These are phyloP conservation scores for Sinodicranocentrus sp. DNA, from an alignment of 2,888 invertebrate genomes.

Conservation along the genomic window DNA sequence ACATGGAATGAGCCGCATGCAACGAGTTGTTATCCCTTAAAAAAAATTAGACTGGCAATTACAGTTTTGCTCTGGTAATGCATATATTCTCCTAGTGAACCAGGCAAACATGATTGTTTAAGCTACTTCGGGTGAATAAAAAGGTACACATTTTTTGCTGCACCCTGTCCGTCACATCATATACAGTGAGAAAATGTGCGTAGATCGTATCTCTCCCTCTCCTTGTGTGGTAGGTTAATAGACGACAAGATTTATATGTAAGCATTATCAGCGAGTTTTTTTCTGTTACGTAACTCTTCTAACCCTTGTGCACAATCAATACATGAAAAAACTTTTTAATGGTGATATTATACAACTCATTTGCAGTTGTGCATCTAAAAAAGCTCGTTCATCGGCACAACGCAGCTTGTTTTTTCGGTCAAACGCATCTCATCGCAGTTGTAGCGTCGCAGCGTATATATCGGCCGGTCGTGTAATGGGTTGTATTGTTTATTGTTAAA, in stretches of 20 bases:
- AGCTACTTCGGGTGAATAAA: no score
- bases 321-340: slow-evolving; percentile 16
- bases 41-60: slow-evolving; percentile 11
- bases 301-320: background rate
- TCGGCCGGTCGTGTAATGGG: background rate
- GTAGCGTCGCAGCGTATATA: slow-evolving; percentile 4
- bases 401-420: slow-evolving; percentile 43
- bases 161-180: slow-evolving; percentile 2
- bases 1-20: slow-evolving; percentile 9
- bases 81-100: background rate
- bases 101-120: background rate
- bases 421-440: slow-evolving; percentile 39
- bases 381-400: background rate
- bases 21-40: slow-evolving; percentile 4
- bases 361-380: slow-evolving; percentile 29
- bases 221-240: background rate
- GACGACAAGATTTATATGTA: background rate
- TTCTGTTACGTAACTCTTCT: slow-evolving; percentile 2
- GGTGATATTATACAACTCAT: slow-evolving; percentile 40
- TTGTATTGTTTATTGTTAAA: slow-evolving; percentile 2
- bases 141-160: background rate
- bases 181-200: slow-evolving; percentile 5
- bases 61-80: background rate
- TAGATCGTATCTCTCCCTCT: background rate
- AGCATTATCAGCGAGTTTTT: background rate